Base-by-base conservation (phyloP, 2,113 vertebrate species). In the Calyptomena viridis region DNA sequence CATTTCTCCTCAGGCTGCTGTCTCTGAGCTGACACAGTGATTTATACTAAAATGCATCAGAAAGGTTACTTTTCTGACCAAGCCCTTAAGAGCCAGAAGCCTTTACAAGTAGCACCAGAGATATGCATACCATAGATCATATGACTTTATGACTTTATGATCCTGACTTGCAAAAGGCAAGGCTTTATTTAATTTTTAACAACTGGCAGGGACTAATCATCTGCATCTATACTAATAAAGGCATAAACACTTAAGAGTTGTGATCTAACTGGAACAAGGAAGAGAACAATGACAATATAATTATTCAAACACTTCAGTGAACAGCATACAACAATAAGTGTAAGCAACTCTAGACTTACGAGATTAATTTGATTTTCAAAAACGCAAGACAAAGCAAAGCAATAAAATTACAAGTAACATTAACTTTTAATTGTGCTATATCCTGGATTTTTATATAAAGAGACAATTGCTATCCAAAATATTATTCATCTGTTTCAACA, bases 351-450 rank as follows among this genome's bases (percentile, higher is more conserved):
- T 31, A 77, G 42, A 84, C 11, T 59, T 73, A 47, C 0, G 7
- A 68, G 44, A 84, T 52, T 22, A 27, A 44, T 82, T 84, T 52
- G 55, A 25, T 69, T 76, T 72, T 78, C 33, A 47, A 33, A 37
- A 5, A 69, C 0, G 3, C 39, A 62, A 63, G 33, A 60, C 28
- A 91, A 87, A 58, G 8, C 17, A 44, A 87, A 67, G 71, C 35
- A 89, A 84, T 68, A 89, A 89, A 91, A 75, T 50, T n/a, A n/a
- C 16, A 78, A 76, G 18, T 19, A 75, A 72, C 30, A 64, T 42
- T 91, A 84, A 47, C 14, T 91, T 91, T 33, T 93, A 94, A 56
- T 87, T 85, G 20, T 75, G 75, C 27, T 87, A 28, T 72, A 82
- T 19, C 21, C 55, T 93, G 40, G 19, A 63, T 59, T 84, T 82